Conservation (phyloP, 1,140 invertebrate species). For the Protaetia brevitarsis region DNA sequence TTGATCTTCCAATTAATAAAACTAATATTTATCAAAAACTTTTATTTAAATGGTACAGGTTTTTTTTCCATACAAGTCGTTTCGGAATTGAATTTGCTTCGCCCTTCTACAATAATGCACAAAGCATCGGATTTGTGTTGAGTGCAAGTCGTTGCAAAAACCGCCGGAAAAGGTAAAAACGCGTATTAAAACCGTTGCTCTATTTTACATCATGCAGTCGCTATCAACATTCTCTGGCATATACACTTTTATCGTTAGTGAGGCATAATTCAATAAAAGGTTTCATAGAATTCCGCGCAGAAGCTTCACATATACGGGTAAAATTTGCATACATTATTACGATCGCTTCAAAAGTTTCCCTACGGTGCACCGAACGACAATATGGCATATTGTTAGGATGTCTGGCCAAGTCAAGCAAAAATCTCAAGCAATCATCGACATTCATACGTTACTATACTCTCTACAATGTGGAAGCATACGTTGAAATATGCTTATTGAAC, state of each 20-base stretch:
- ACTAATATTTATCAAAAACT: too few species aligned
- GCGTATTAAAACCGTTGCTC: conserved; percentile 6
- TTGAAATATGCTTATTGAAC: too few species aligned
- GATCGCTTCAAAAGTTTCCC: conserved; percentile 23
- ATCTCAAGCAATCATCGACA: conserved; percentile 13
- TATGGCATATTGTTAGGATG: conserved; percentile 16
- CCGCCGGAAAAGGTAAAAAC: neutral
- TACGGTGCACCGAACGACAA: conserved; percentile 17
- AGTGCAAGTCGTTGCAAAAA: neutral
- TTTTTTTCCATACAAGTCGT: too few species aligned
- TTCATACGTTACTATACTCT: neutral
- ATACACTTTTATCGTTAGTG: conserved; percentile 19
- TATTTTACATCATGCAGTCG: neutral
- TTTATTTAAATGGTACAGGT: too few species aligned
- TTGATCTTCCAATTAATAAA: too few species aligned
- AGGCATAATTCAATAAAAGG: conserved; percentile 15
- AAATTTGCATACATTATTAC: conserved; percentile 21
- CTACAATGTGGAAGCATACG: neutral
- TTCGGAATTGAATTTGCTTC: too few species aligned
- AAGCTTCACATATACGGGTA: conserved; percentile 10
- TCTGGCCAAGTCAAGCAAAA: conserved; percentile 19
- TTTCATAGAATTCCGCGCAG: conserved; percentile 6
- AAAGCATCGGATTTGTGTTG: neutral
- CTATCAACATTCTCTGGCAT: conserved; percentile 8
- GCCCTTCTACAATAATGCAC: neutral